Evolutionary conservation across 1,140 invertebrate genomes (phyloP).

Genomic region (Forficula auricularia): DNA sequence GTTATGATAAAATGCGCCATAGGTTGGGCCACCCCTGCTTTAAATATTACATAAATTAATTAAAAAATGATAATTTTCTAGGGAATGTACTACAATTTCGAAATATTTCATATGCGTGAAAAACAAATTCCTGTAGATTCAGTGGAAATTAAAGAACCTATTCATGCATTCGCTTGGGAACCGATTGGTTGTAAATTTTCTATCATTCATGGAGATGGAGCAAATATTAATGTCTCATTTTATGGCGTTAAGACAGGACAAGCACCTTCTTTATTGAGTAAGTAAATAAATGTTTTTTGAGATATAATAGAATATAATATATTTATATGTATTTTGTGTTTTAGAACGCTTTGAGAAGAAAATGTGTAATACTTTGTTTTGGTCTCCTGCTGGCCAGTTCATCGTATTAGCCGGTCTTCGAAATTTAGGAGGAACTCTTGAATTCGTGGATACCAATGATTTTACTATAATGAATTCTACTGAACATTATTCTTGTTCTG

Average conservation of each 20-base stretch:
- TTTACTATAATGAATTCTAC: slow-evolving; percentile 83
- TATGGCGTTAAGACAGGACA: slow-evolving; percentile 80
- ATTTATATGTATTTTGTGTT: slow-evolving; percentile 17
- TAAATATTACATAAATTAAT: neutral
- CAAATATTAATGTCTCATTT: slow-evolving; percentile 79
- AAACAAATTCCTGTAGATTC: slow-evolving; percentile 97
- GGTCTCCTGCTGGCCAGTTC: slow-evolving; percentile 91
- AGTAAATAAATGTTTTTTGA: slow-evolving; percentile 19
- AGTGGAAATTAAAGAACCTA: slow-evolving; percentile 82
- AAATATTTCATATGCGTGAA: slow-evolving; percentile 95
- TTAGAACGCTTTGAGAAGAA: slow-evolving; percentile 75
- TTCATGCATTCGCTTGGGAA: slow-evolving; percentile 96
- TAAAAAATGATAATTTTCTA: slow-evolving; percentile 22
- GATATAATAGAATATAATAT: neutral
- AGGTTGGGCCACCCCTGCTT: too few species aligned
- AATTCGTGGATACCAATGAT: slow-evolving; percentile 89
- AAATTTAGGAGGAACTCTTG: slow-evolving; percentile 72
- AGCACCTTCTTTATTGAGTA: slow-evolving; percentile 66
- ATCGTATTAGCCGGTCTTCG: slow-evolving; percentile 76
- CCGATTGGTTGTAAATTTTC: slow-evolving; percentile 90
- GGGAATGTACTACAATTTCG: slow-evolving; percentile 97
- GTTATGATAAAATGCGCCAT: too few species aligned
- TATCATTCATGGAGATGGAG: slow-evolving; percentile 84
- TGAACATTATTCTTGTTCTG: slow-evolving; percentile 87
- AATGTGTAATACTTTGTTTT: slow-evolving; percentile 85